A percentile compares a stretch with the other conserved stretches of the same genome.
Evolutionary conservation across 2,797 vertebrate species (phyloP).

Genomic region (Anguilla pacifica): DNA sequence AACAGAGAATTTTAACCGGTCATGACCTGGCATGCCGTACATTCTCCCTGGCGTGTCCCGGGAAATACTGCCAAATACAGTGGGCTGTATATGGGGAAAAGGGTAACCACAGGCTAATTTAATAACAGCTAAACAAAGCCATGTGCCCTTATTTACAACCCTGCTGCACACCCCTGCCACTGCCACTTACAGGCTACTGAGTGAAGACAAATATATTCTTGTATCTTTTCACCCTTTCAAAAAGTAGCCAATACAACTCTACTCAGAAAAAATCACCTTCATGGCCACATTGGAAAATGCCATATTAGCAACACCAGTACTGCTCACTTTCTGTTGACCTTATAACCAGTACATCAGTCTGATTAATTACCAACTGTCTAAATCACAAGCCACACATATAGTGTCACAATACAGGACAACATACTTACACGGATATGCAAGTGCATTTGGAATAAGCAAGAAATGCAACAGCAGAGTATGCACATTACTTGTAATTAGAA

Average conservation of each 20-base stretch:
- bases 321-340: not conserved
- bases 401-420: not conserved
- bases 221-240: not conserved
- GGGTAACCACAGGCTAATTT: not conserved
- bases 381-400: not conserved
- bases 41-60: not conserved
- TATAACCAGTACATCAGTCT: not conserved
- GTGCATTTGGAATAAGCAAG: not conserved
- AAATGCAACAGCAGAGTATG: not conserved
- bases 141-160: constrained; percentile 1
- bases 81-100: not conserved
- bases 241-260: not conserved
- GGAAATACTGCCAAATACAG: not conserved
- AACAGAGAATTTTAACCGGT: not conserved
- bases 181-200: not conserved
- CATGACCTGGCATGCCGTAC: not conserved
- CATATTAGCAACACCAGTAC: not conserved
- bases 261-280: not conserved
- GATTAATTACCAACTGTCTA: not conserved
- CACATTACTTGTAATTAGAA: not conserved
- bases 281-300: not conserved
- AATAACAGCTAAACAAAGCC: not conserved
- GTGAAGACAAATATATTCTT: not conserved
- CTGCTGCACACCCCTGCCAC: not conserved
- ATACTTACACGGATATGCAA: not conserved